A percentile compares a stretch with the other conserved stretches of the same genome.
phyloP scores from a whole-genome alignment of 1,140 invertebrate species.

The Chrysomallon squamiferum region DNA sequence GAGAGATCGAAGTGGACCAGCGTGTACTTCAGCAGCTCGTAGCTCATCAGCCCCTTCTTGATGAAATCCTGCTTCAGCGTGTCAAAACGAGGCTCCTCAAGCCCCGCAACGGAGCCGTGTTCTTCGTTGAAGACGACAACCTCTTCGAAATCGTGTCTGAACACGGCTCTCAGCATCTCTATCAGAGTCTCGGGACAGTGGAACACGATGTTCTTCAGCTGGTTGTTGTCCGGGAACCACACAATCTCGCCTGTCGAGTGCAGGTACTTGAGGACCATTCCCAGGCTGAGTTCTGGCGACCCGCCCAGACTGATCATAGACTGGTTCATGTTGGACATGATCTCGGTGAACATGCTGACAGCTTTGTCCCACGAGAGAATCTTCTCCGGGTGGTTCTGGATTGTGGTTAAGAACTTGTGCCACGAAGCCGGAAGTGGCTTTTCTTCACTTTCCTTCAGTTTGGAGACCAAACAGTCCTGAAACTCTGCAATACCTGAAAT shows the following conservation, averaged over 20 bases:
- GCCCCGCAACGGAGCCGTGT: conserved; percentile 24
- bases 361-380: conserved; percentile 39
- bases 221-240: conserved; percentile 53
- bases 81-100: conserved; percentile 37
- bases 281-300: conserved; percentile 44
- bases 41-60: conserved; percentile 46
- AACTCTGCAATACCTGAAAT: conserved; percentile 26
- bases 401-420: conserved; percentile 44
- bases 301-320: conserved; percentile 47
- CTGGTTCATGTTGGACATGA: conserved; percentile 39
- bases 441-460: conserved; percentile 32
- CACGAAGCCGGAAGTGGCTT: conserved; percentile 43
- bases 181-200: conserved; percentile 55
- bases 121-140: conserved; percentile 39
- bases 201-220: conserved; percentile 47
- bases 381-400: conserved; percentile 42
- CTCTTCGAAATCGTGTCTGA: conserved; percentile 55
- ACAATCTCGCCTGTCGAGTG: conserved; percentile 56
- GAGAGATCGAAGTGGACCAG: conserved; percentile 48
- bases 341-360: conserved; percentile 37
- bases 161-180: conserved; percentile 56
- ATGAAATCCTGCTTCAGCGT: conserved; percentile 50
- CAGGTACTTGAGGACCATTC: conserved; percentile 49
- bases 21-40: conserved; percentile 47
- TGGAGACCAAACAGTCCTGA: conserved; percentile 17